phyloP scores from a whole-genome alignment of 2,113 vertebrate species.

The Setophaga petechia region DNA sequence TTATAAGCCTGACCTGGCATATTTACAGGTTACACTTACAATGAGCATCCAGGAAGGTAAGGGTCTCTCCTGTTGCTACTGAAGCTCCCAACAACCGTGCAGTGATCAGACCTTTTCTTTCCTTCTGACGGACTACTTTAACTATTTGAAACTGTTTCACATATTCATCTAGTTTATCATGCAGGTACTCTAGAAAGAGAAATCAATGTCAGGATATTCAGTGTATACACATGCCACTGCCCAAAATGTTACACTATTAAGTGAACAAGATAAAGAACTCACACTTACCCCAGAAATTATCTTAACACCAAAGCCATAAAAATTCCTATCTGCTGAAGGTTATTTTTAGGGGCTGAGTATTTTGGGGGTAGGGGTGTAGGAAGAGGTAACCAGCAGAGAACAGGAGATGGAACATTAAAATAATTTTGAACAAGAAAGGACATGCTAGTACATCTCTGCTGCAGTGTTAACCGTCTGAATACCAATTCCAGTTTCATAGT shows the following conservation, averaged over 20 bases:
- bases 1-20: neutral
- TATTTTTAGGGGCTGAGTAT: neutral
- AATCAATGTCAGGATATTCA: slow-evolving; percentile 1
- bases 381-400: neutral
- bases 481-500: neutral
- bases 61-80: slow-evolving; percentile 88
- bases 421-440: neutral
- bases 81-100: slow-evolving; percentile 92
- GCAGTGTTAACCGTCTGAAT: neutral
- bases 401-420: neutral
- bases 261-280: neutral
- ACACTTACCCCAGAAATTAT: neutral
- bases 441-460: neutral
- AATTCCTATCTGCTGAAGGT: neutral
- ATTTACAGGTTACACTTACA: slow-evolving; percentile 84
- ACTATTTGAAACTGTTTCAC: slow-evolving; percentile 89
- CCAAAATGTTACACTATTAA: neutral
- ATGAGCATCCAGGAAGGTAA: slow-evolving; percentile 97
- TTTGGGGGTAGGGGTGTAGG: neutral
- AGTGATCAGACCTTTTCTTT: slow-evolving; percentile 95
- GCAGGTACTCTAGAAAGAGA: slow-evolving; percentile 83
- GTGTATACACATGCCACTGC: neutral
- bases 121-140: slow-evolving; percentile 88
- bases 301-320: neutral
- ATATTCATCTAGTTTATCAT: slow-evolving; percentile 88